Conservation (phyloP, 30 jellyfish, hydroid and myxozoan species). For the Chrysaora quinquecirrha region DNA sequence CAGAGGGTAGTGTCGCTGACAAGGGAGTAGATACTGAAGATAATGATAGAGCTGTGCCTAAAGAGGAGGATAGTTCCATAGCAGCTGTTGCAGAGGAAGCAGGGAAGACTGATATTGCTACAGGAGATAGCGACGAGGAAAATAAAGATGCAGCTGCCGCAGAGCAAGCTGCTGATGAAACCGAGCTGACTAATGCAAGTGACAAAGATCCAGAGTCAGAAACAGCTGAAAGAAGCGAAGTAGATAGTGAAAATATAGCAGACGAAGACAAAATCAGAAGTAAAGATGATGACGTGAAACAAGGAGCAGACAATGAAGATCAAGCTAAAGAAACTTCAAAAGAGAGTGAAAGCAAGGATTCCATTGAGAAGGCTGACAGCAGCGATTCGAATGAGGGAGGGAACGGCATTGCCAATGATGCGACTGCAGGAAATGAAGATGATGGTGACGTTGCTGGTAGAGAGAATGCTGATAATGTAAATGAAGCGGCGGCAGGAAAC, state of each 20-base stretch:
- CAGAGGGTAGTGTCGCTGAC: background rate
- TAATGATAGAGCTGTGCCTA: background rate
- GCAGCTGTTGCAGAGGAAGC: background rate
- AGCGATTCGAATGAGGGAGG: no score
- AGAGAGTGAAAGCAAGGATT: slow-evolving; percentile 3
- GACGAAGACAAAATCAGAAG: background rate
- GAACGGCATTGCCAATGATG: no score
- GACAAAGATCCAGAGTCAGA: background rate
- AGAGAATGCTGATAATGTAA: background rate
- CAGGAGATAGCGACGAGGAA: background rate
- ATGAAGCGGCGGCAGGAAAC: background rate
- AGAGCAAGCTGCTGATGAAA: slow-evolving; percentile 15
- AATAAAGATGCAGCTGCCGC: background rate
- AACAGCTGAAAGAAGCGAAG: slow-evolving; percentile 2
- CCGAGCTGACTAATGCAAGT: background rate
- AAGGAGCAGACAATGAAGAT: background rate
- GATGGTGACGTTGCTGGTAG: background rate
- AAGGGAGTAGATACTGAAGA: background rate
- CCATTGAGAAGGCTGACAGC: no score
- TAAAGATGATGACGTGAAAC: slow-evolving; percentile 1
- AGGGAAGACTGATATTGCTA: background rate
- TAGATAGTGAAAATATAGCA: background rate
- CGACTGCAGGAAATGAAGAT: background rate
- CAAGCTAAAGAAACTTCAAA: background rate
- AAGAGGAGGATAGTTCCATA: background rate